These are phyloP conservation scores for Heliconius aoede DNA, from an alignment of 2,888 invertebrate genomes.

Conservation along the genomic window DNA sequence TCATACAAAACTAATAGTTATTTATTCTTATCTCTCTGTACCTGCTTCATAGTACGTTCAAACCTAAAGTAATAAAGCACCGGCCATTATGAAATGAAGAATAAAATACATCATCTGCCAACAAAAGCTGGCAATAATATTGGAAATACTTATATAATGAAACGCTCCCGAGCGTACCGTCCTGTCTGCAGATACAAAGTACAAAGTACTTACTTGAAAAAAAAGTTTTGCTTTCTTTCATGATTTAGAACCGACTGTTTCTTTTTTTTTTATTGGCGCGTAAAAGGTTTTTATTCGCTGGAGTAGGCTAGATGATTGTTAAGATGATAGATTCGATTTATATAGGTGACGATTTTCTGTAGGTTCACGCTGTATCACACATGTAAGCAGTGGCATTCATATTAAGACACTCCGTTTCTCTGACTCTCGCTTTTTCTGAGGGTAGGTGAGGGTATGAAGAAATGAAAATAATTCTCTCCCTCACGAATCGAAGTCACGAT, in stretches of 20 bases:
- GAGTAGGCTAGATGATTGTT: background rate
- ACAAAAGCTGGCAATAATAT: conserved; percentile 29
- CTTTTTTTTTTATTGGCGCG: background rate
- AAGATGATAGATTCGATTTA: background rate
- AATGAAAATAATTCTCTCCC: no score
- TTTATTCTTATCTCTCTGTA: no score
- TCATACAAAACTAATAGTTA: no score
- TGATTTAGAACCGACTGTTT: conserved; percentile 19
- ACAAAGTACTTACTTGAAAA: conserved; percentile 18
- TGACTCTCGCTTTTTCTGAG: no score
- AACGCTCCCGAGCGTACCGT: conserved; percentile 22
- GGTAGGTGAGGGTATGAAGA: no score
- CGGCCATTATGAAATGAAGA: background rate
- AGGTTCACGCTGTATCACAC: no score
- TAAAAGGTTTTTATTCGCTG: background rate
- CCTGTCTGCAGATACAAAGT: background rate
- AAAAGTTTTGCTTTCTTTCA: conserved; percentile 14
- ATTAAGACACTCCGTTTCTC: no score
- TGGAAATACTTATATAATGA: conserved; percentile 22
- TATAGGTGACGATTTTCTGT: background rate
- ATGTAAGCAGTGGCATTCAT: no score
- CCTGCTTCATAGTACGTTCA: background rate
- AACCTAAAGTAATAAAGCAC: background rate
- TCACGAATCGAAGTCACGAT: no score
- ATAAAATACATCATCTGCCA: conserved; percentile 11